Conservation (phyloP, 2,888 invertebrate genomes). For the Hypena proboscidalis region DNA sequence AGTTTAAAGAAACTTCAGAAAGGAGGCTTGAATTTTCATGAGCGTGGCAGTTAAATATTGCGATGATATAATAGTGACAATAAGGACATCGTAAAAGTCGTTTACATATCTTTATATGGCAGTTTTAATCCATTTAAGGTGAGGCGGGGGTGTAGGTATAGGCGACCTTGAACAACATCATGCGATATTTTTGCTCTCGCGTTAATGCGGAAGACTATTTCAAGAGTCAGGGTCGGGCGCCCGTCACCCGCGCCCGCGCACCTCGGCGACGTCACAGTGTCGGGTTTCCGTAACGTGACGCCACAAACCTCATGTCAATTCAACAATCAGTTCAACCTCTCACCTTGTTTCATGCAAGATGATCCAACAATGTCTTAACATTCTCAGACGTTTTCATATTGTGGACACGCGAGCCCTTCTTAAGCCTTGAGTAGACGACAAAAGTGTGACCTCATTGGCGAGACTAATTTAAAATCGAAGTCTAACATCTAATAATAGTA, state of each 20-base stretch:
- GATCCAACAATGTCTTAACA: not conserved
- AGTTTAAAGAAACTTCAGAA: too few species aligned
- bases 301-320: slow-evolving; percentile 44
- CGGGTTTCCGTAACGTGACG: slow-evolving; percentile 65
- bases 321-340: too few species aligned
- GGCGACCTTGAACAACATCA: slow-evolving; percentile 74
- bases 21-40: too few species aligned
- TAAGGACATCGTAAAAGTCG: slow-evolving; percentile 26
- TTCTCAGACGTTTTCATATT: too few species aligned
- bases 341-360: too few species aligned
- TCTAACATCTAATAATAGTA: too few species aligned
- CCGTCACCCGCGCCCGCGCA: slow-evolving; percentile 70
- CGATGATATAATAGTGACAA: slow-evolving; percentile 24
- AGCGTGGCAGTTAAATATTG: not conserved
- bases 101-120: slow-evolving; percentile 44
- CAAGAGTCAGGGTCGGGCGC: slow-evolving; percentile 83
- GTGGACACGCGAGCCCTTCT: too few species aligned
- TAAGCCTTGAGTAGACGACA: too few species aligned
- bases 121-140: slow-evolving; percentile 66
- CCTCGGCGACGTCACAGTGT: slow-evolving; percentile 61
- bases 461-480: too few species aligned
- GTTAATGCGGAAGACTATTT: slow-evolving; percentile 85
- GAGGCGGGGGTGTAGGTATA: slow-evolving; percentile 60
- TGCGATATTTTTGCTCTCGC: slow-evolving; percentile 82
- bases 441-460: too few species aligned